phyloP scores from a whole-genome alignment of 2,888 invertebrate genomes.

The Plusia festucae region DNA sequence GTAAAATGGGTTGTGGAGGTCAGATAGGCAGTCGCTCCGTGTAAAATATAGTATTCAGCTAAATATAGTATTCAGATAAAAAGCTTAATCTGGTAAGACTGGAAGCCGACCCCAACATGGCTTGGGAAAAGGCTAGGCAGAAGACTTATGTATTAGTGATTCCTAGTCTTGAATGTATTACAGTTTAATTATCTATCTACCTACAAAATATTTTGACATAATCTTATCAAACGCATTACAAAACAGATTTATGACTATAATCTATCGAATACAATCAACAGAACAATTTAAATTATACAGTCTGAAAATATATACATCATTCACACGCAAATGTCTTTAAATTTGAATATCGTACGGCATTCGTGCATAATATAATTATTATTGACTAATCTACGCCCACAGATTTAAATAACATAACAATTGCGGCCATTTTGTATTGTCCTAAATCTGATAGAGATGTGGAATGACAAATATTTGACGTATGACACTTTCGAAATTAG shows the following conservation, averaged over 20 bases:
- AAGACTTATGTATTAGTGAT: too few species aligned
- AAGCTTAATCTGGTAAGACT: too few species aligned
- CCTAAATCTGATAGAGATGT: background rate
- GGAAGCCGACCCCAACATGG: too few species aligned
- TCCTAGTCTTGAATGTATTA: too few species aligned
- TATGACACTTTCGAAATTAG: background rate
- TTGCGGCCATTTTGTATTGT: background rate
- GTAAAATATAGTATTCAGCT: too few species aligned
- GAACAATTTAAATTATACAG: conserved; percentile 10
- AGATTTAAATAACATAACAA: background rate
- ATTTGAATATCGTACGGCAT: conserved; percentile 39
- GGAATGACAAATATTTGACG: conserved; percentile 1
- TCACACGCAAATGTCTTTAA: conserved; percentile 21
- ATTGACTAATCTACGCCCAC: conserved; percentile 35
- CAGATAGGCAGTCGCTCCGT: too few species aligned
- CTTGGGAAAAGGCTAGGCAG: too few species aligned
- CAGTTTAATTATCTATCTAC: too few species aligned
- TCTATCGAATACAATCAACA: background rate
- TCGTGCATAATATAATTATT: conserved; percentile 44
- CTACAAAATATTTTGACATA: background rate
- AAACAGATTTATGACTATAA: background rate
- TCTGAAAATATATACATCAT: conserved; percentile 26
- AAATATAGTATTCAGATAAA: too few species aligned
- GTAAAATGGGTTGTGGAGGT: too few species aligned
- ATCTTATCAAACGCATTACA: background rate